Conservation (phyloP, 2,113 vertebrate genomes). For the Spilogale gracilis region DNA sequence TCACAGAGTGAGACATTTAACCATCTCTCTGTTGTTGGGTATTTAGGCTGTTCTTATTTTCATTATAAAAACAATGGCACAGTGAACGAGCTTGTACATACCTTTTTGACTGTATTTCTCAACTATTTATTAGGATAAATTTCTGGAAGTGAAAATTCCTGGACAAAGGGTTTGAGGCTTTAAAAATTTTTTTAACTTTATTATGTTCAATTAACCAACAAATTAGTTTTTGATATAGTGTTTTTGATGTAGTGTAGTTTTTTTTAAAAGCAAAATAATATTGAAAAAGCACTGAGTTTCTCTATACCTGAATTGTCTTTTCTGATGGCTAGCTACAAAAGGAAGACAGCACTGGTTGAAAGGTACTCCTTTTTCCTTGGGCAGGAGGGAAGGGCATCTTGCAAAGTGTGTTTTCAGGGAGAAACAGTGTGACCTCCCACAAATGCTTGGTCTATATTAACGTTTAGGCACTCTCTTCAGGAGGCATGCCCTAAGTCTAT, state of each 20-base stretch:
- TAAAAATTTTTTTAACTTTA: no score
- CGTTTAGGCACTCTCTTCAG: neutral
- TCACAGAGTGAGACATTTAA: neutral
- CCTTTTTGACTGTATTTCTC: neutral
- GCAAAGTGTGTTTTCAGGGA: neutral
- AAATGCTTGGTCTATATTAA: neutral
- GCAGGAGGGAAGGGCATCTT: neutral
- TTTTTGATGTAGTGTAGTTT: no score
- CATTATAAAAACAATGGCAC: neutral
- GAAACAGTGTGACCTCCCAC: neutral
- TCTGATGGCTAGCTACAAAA: neutral
- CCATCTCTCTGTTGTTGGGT: neutral
- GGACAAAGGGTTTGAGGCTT: neutral
- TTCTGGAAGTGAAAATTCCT: constrained; percentile 12
- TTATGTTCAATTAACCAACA: no score
- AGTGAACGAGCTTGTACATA: neutral
- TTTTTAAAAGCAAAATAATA: constrained; percentile 40
- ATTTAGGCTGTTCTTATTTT: neutral
- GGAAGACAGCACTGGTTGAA: neutral
- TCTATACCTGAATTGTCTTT: neutral
- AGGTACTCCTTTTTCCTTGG: neutral
- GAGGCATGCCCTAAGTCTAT: neutral
- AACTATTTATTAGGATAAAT: neutral
- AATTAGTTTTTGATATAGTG: no score
- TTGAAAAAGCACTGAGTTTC: neutral